Base-by-base conservation (phyloP, 2,888 invertebrate species). In the Neoscelio sp. region DNA sequence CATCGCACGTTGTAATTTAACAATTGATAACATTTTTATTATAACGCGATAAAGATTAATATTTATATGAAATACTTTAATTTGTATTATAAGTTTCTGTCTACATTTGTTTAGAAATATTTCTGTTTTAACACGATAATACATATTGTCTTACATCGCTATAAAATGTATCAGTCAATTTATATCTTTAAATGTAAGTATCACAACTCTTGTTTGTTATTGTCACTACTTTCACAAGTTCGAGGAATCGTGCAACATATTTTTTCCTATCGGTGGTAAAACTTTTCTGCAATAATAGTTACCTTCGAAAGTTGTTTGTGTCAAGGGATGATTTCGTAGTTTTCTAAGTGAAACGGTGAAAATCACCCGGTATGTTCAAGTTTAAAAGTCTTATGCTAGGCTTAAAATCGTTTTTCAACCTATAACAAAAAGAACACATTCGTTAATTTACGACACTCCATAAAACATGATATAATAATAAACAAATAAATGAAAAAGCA, bases 281-380 rank as follows among this genome's bases (percentile, higher is more conserved):
- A 35, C 35, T 13, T 35, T 35, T 35, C 35, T 35, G 15, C 35
- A 35, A 13, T 13, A 13, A 13, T 35, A 35, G 35, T 13, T 35
- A 35, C 35, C 35, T 13, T 35, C 35, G 35, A 42, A 42, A 42
- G 40, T 17, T 18, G 8, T 18, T 18, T 17, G 18, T 42, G 40
- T 42, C 40, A 42, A 42, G 40, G n/a, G 15, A 42, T 42, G 40
- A 42, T 42, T 18, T 42, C n/a, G 40, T 17, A 42, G 40, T 18
- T 18, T 17, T 35, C 15, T 18, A 42, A 42, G 40, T n/a, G 18
- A n/a, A 42, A 42, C 17, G 18, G 17, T 7, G 18, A 18, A 42
- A 15, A 15, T 17, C 15, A 17, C 18, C 40, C 38, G 15, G 17
- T 42, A 42, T 42, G 40, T 15, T 18, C 18, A 42, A 42, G 18